A percentile compares a stretch with the other conserved stretches of the same genome.
These are phyloP conservation scores for Nestor notabilis DNA, from an alignment of 2,113 vertebrate genomes.

Conservation along the genomic window DNA sequence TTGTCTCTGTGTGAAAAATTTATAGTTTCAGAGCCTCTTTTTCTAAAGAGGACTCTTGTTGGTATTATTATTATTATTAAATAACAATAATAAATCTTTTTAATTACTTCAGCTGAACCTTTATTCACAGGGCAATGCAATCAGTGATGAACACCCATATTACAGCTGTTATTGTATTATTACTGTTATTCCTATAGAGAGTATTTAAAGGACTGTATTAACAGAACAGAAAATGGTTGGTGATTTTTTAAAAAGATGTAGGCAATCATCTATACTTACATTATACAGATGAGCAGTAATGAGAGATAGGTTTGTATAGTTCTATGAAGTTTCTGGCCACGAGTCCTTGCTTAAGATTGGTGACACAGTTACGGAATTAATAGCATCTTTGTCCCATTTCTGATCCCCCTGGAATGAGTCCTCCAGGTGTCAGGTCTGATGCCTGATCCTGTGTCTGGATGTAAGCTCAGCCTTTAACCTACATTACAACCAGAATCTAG, in stretches of 20 bases:
- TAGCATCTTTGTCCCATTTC: constrained; percentile 63
- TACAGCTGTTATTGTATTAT: background rate
- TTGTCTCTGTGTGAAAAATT: background rate
- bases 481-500: constrained; percentile 40
- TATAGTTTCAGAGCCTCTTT: background rate
- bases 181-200: background rate
- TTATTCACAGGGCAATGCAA: background rate
- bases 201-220: background rate
- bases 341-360: constrained; percentile 46
- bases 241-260: background rate
- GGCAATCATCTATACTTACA: background rate
- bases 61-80: background rate
- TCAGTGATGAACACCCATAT: background rate
- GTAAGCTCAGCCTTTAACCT: constrained; percentile 53
- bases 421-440: constrained; percentile 30
- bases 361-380: constrained; percentile 57
- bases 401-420: constrained; percentile 44
- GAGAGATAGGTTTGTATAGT: background rate
- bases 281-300: background rate
- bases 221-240: background rate
- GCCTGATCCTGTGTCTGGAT: constrained; percentile 23
- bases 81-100: background rate
- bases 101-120: background rate
- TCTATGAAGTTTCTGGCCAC: background rate
- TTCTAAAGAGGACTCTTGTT: background rate